Percentiles rank a stretch among this genome's conserved stretches.
These are phyloP conservation scores for Yasuhikotakia modesta DNA, from an alignment of 2,797 vertebrate genomes.

Conservation along the genomic window DNA sequence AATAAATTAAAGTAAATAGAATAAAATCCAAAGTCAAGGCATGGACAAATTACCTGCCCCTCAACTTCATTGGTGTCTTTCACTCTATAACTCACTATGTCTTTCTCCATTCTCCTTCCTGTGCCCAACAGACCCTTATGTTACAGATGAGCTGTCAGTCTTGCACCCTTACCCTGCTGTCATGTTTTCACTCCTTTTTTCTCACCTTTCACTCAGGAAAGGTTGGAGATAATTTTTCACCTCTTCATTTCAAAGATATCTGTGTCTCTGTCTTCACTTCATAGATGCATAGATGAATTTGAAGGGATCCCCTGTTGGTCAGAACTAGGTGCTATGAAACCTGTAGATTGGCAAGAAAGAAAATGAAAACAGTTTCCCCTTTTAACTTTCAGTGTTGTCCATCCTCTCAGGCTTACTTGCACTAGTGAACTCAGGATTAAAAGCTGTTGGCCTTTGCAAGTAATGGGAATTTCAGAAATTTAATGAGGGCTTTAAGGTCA, in stretches of 20 bases:
- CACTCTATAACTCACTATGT: not conserved
- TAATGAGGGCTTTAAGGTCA: constrained; percentile 27
- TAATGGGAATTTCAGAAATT: constrained; percentile 26
- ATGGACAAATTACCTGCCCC: constrained; percentile 38
- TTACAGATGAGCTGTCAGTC: constrained; percentile 57
- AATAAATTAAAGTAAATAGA: no score
- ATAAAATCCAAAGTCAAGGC: not conserved
- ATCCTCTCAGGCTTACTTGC: not conserved
- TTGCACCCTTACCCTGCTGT: constrained; percentile 46
- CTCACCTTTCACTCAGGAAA: constrained; percentile 45
- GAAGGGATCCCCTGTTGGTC: constrained; percentile 31
- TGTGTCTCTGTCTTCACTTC: constrained; percentile 20
- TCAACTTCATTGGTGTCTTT: constrained; percentile 20
- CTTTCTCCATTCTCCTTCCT: not conserved
- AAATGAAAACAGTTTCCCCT: not conserved
- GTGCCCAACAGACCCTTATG: constrained; percentile 42
- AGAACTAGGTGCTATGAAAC: constrained; percentile 49
- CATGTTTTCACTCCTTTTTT: constrained; percentile 25
- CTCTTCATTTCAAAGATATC: constrained; percentile 23
- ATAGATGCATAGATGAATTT: constrained; percentile 41
- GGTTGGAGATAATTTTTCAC: constrained; percentile 23
- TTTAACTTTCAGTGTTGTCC: not conserved
- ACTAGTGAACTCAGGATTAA: constrained; percentile 28
- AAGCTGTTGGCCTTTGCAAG: constrained; percentile 14
- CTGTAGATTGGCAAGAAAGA: constrained; percentile 25